These are phyloP conservation scores for Oxyscelio sp. DNA, from an alignment of 2,888 invertebrate genomes.

Conservation along the genomic window DNA sequence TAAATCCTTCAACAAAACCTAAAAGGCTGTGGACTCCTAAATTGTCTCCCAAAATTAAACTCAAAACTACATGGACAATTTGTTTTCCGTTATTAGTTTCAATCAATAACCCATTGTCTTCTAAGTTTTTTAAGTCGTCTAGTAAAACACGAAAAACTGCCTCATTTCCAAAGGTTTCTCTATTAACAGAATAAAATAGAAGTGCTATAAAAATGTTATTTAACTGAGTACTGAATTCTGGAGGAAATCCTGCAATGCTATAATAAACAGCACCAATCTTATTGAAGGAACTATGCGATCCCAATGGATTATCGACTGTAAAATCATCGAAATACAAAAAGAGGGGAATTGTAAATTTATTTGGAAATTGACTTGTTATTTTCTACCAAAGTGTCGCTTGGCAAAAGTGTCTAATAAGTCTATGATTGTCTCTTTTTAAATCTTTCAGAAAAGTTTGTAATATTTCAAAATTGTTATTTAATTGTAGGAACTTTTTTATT, in stretches of 20 bases:
- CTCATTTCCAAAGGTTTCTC: constrained; percentile 32
- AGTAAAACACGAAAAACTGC: constrained; percentile 23
- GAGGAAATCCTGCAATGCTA: constrained; percentile 35
- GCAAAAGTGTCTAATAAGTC: too few species aligned
- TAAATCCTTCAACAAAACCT: constrained; percentile 64
- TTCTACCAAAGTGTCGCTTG: too few species aligned
- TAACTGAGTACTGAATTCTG: constrained; percentile 12
- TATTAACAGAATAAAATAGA: constrained; percentile 26
- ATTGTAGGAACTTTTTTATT: too few species aligned
- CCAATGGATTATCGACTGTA: constrained; percentile 20
- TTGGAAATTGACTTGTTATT: constrained; percentile 22
- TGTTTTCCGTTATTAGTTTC: not conserved
- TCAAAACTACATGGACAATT: too few species aligned
- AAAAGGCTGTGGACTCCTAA: constrained; percentile 60
- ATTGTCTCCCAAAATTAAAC: constrained; percentile 68
- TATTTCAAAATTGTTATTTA: too few species aligned
- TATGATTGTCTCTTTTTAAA: too few species aligned
- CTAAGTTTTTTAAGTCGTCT: constrained; percentile 9
- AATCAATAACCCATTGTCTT: not conserved
- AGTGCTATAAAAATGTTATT: constrained; percentile 48
- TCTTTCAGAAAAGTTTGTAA: too few species aligned
- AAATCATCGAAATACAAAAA: too few species aligned
- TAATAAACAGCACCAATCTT: constrained; percentile 55
- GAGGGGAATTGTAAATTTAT: constrained; percentile 28
- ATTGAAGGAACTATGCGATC: constrained; percentile 22